These are phyloP conservation scores for Gasterosteus aculeatus DNA, from an alignment of 2,113 vertebrate species.

Conservation along the genomic window DNA sequence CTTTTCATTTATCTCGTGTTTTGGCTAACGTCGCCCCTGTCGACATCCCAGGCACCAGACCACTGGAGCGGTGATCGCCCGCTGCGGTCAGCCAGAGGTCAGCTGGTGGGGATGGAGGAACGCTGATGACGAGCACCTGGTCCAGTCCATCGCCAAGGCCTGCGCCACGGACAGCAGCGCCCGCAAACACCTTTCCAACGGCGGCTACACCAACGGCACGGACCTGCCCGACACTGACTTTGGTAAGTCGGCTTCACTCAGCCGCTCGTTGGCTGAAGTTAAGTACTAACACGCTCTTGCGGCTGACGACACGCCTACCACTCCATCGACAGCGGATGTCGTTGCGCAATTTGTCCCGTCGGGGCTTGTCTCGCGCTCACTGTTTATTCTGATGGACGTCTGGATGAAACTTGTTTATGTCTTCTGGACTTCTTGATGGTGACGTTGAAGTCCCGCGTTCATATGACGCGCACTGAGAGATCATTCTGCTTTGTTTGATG, in stretches of 20 bases:
- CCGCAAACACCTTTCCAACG: conserved; percentile 80
- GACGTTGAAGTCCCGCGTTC: background rate
- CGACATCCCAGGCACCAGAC: conserved; percentile 85
- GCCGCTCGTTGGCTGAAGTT: background rate
- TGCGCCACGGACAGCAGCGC: conserved; percentile 88
- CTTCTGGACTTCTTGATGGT: background rate
- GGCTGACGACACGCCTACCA: too few relatives aligned
- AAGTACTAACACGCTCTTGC: background rate
- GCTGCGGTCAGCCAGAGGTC: conserved; percentile 97
- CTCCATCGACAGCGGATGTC: background rate
- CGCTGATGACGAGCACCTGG: conserved; percentile 94
- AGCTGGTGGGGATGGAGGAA: conserved; percentile 99
- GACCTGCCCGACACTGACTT: conserved; percentile 93
- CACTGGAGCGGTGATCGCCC: conserved; percentile 95
- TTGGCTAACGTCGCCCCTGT: background rate
- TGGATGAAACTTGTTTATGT: background rate
- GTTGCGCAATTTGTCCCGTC: conserved; percentile 17
- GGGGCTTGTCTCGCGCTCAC: conserved; percentile 37
- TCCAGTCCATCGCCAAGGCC: conserved; percentile 95
- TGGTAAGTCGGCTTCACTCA: conserved; percentile 76
- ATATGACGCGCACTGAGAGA: background rate
- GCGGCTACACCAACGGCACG: conserved; percentile 83
- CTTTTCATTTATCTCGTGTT: background rate
- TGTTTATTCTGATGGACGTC: background rate
- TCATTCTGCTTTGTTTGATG: conserved; percentile 8